A percentile compares a stretch with the other conserved stretches of the same genome.
Evolutionary conservation across 1,140 invertebrate genomes (phyloP).

Genomic region (Drosophila carrolli): DNA sequence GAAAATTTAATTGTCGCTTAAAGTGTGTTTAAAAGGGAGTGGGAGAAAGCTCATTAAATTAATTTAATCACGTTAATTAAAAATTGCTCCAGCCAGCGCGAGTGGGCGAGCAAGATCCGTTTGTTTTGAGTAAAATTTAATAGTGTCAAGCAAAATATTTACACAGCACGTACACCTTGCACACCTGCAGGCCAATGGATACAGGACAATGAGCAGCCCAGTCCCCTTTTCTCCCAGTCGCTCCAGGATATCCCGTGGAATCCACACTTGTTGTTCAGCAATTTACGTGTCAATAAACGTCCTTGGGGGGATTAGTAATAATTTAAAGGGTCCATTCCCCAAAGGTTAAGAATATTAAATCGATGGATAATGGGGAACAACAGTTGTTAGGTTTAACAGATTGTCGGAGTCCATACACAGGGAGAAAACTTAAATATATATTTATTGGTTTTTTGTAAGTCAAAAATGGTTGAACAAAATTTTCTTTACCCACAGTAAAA

Average conservation of each 20-base stretch:
- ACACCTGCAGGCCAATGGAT: constrained; percentile 45
- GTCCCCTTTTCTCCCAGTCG: background rate
- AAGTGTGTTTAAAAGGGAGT: constrained; percentile 57
- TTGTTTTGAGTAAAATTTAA: constrained; percentile 71
- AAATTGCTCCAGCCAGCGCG: constrained; percentile 32
- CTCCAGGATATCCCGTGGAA: constrained; percentile 3
- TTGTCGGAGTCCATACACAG: background rate
- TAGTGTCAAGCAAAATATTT: constrained; percentile 70
- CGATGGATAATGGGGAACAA: background rate
- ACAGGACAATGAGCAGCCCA: constrained; percentile 21
- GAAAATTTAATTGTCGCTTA: constrained; percentile 74
- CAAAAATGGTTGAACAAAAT: too few species aligned
- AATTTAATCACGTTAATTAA: constrained; percentile 80
- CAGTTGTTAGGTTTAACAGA: constrained; percentile 20
- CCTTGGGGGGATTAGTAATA: constrained; percentile 42
- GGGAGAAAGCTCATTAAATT: constrained; percentile 65
- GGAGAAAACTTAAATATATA: background rate
- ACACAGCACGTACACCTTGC: constrained; percentile 63
- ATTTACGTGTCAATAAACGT: constrained; percentile 58
- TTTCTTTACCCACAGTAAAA: too few species aligned
- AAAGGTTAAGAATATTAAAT: constrained; percentile 3
- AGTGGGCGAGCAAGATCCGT: constrained; percentile 9
- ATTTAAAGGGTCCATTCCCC: constrained; percentile 23
- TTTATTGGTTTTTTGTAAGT: too few species aligned
- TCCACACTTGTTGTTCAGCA: constrained; percentile 29